These are phyloP conservation scores for Pterocles burchelli DNA, from an alignment of 2,113 vertebrate genomes.

Conservation along the genomic window DNA sequence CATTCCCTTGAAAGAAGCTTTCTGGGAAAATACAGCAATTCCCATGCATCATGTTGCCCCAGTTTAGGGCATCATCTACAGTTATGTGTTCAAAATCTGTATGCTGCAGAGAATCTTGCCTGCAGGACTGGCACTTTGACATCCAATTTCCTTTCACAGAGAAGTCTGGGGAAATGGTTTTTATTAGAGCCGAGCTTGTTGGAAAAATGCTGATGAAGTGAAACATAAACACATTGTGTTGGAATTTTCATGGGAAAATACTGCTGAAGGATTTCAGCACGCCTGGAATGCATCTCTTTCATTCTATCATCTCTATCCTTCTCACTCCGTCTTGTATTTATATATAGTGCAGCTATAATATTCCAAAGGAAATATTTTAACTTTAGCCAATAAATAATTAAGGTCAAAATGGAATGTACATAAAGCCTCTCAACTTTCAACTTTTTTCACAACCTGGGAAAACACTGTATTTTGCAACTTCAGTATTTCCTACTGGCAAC, in stretches of 20 bases:
- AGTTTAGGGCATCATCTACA: not conserved
- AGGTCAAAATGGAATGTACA: not conserved
- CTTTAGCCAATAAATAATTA: not conserved
- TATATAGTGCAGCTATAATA: not conserved
- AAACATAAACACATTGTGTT: slow-evolving; percentile 33
- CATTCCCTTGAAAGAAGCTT: not conserved
- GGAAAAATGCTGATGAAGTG: slow-evolving; percentile 41
- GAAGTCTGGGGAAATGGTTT: not conserved
- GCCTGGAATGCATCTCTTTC: not conserved
- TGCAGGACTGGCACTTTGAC: slow-evolving; percentile 21
- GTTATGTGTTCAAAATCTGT: not conserved
- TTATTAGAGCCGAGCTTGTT: not conserved
- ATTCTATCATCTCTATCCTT: too few species aligned
- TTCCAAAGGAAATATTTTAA: not conserved
- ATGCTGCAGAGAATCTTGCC: not conserved
- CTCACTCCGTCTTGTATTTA: not conserved
- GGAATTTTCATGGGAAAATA: slow-evolving; percentile 44
- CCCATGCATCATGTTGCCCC: not conserved
- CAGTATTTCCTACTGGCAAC: slow-evolving; percentile 34
- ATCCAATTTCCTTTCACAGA: slow-evolving; percentile 15
- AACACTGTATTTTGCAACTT: slow-evolving; percentile 47
- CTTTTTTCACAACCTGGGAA: not conserved
- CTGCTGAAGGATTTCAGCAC: not conserved
- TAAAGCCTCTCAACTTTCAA: not conserved
- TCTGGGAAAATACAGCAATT: slow-evolving; percentile 31